phyloP scores from a whole-genome alignment of 1,140 invertebrate genomes.

The Melipona quadrifasciata region DNA sequence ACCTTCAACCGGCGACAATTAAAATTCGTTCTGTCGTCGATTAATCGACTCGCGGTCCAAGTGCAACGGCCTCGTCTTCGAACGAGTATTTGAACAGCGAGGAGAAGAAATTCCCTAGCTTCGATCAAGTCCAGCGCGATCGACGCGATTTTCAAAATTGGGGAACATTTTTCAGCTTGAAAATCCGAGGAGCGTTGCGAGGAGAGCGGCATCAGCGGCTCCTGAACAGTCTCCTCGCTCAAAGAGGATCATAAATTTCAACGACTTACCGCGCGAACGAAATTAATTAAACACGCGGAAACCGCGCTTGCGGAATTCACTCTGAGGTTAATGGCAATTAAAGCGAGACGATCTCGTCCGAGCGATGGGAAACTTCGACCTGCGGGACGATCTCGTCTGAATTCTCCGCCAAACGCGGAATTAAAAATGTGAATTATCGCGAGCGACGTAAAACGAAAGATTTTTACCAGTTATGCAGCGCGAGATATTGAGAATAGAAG shows the following conservation, averaged over 20 bases:
- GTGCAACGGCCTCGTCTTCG: not conserved
- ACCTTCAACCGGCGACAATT: not conserved
- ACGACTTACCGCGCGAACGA: not conserved
- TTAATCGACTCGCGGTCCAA: not conserved
- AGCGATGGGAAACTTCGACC: not conserved
- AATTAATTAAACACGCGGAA: constrained; percentile 16
- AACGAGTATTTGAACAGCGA: not conserved
- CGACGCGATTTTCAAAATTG: not conserved
- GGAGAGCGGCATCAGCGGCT: not conserved
- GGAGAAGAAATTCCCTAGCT: not conserved
- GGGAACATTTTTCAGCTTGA: not conserved
- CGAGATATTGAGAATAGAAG: not conserved
- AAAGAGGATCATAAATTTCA: constrained; percentile 3
- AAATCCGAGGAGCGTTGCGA: not conserved
- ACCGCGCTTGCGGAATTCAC: not conserved
- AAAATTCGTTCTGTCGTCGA: not conserved
- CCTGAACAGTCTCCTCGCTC: not conserved
- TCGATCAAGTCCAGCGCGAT: not conserved
- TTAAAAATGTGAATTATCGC: not conserved
- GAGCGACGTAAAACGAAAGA: not conserved
- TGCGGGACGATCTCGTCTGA: not conserved
- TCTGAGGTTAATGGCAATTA: constrained; percentile 5
- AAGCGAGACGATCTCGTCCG: not conserved
- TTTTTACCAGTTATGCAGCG: not conserved
- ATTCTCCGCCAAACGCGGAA: not conserved